Conservation (phyloP, 2,113 vertebrate species). For the Noctilio leporinus region DNA sequence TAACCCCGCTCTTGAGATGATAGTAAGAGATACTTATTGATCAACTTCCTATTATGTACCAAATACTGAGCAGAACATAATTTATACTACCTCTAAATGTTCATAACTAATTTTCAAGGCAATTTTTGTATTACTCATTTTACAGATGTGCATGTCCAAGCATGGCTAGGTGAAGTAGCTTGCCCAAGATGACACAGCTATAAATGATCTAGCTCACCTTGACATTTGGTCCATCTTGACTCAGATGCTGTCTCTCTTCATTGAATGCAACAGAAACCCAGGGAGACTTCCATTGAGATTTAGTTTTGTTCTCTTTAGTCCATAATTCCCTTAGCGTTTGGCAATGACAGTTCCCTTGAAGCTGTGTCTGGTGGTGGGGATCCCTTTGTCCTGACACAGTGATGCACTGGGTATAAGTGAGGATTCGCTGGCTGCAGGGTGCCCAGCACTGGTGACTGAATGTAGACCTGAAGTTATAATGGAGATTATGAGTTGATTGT, state of each 20-base stretch:
- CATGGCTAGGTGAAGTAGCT: not conserved
- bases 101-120: not conserved
- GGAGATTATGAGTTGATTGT: not conserved
- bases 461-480: not conserved
- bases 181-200: not conserved
- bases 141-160: not conserved
- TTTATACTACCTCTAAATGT: not conserved
- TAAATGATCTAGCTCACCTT: not conserved
- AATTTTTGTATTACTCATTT: not conserved
- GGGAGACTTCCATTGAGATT: not conserved
- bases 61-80: not conserved
- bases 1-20: not conserved
- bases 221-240: not conserved
- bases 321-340: not conserved
- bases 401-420: not conserved
- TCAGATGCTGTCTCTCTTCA: not conserved
- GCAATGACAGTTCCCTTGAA: not conserved
- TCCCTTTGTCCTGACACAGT: not conserved
- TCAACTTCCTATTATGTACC: not conserved
- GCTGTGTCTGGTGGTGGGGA: not conserved
- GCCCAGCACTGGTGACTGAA: not conserved
- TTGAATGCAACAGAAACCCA: not conserved
- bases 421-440: not conserved
- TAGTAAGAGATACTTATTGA: not conserved
- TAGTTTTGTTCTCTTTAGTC: not conserved